Evolutionary conservation across 2,113 vertebrate species (phyloP), one percentile per base, ranked within the genome.

Genomic region (Pholis gunnellus): DNA sequence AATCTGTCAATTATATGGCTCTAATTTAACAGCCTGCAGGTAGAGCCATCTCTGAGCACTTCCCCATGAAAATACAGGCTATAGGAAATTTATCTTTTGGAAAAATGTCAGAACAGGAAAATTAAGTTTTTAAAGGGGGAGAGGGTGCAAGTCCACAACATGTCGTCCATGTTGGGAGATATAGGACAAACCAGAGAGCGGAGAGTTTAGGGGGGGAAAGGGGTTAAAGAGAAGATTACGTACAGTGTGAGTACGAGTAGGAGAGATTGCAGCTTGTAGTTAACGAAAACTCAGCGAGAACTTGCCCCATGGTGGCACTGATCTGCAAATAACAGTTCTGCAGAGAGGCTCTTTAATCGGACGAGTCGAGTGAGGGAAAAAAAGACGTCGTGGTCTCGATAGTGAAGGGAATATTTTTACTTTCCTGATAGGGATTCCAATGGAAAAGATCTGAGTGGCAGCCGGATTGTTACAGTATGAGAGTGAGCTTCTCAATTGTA

Each of bases 1-100:
- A 94, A 95, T 95, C 93, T 92, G 94, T 92, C 93, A 94, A 93
- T 95, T 95, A 94, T 91, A 92, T 90, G 89, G 86, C 88, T 84
- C 91, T 93, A 92, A 93, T 94, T 95, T 94, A 93, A 93, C 92
- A 88, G 92, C 94, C 92, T 92, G 91, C 82, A 93, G 92, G 93
- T 94, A 91, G 81, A 88, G 82, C 89, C 80, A 83, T 93, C 77
- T 79, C 84, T 0, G 78, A 92, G 86, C 85, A 79, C 79, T 88
- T 91, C 86, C 76, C 89, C 85, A 73, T 92, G 88, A 93, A 94
- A 94, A 93, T 89, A 91, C 85, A 81, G 86, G 80, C 86, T 78
- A 83, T 91, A 82, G 85, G 87, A 95, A 93, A 94, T 95, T 88
- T 92, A 95, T 94, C 92, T 92, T 89, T 92, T 78, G 91, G 91